Base-by-base conservation (phyloP, 2,113 vertebrate genomes). In the Nannobrachium achirus region DNA sequence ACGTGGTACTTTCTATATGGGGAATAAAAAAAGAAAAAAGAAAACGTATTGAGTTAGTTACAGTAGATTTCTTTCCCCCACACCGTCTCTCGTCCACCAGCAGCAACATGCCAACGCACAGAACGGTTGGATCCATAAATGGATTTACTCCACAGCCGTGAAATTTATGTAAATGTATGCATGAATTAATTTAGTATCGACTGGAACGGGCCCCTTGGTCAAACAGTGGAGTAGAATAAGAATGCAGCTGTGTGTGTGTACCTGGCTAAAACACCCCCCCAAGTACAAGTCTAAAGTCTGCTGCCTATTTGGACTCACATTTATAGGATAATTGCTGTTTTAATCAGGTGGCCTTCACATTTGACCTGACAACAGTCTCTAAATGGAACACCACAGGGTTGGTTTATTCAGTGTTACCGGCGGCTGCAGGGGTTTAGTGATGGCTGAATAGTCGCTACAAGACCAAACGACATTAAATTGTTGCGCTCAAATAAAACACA, bases 121-220 rank as follows among this genome's bases (percentile, higher is more conserved):
- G 49, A 80, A 78, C 59, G 71, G 78, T 85, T 81, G 77, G 63
- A 87, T 86, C 71, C 62, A 66, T 79, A 79, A 87, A 87, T 86
- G 84, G 74, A 83, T 87, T 78, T 78, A 83, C 50, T 58, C 76
- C 53, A 70, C 53, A 56, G 56, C 74, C 49, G 14, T 76, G 65
- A 85, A 85, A 86, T 88, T 73, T 86, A 88, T 88, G 88, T 63
- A 88, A 84, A 89, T 91, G 64, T 83, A 86, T 86, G 81, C 78
- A 84, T 91, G 84, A 83, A 84, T 88, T 84, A 66, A 79, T 86
- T 88, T 83, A 76, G 70, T 68, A 82, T 86, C 45, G 11, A 81
- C 63, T 19, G 66, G 58, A 58, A 72, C 6, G 67, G 78, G 68
- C 71, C 63, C 25, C 53, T 33, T 80, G 82, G 82, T 85, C 85